A percentile compares a stretch with the other conserved stretches of the same genome.
Conservation (phyloP, 2,113 vertebrate genomes). For the Prunella himalayana region DNA sequence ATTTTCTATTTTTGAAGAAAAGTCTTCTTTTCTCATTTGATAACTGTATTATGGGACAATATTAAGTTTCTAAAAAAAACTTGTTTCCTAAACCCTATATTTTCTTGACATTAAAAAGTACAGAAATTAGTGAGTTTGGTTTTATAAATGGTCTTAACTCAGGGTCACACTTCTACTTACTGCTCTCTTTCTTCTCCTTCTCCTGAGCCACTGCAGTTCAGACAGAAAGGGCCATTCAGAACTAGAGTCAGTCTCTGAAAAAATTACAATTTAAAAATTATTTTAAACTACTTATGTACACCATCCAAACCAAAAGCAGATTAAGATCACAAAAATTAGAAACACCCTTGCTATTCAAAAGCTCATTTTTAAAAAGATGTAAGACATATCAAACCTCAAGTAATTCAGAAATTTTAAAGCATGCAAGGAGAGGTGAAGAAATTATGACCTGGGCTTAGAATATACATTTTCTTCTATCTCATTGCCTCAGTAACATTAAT, state of each 20-base stretch:
- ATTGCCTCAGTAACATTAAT: background rate
- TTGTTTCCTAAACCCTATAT: background rate
- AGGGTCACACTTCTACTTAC: conserved; percentile 71
- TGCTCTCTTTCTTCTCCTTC: conserved; percentile 87
- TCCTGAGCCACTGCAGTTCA: conserved; percentile 87
- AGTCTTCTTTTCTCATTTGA: background rate
- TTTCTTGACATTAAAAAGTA: background rate
- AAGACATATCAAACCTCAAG: background rate
- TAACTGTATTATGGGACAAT: background rate
- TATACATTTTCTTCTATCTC: background rate
- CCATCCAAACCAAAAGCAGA: background rate
- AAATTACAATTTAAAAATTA: conserved; percentile 33
- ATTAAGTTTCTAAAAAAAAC: background rate
- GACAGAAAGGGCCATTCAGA: conserved; percentile 76
- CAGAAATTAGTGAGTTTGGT: background rate
- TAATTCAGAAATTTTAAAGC: background rate
- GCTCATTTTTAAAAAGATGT: background rate
- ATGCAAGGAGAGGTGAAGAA: background rate
- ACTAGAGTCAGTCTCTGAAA: conserved; percentile 74
- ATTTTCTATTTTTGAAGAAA: background rate
- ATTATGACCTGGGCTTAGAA: background rate
- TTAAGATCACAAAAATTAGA: background rate
- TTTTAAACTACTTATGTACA: background rate
- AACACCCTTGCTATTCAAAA: background rate
- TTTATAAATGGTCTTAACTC: background rate